phyloP scores from a whole-genome alignment of 2,113 vertebrate genomes.

The Halcyon senegalensis region DNA sequence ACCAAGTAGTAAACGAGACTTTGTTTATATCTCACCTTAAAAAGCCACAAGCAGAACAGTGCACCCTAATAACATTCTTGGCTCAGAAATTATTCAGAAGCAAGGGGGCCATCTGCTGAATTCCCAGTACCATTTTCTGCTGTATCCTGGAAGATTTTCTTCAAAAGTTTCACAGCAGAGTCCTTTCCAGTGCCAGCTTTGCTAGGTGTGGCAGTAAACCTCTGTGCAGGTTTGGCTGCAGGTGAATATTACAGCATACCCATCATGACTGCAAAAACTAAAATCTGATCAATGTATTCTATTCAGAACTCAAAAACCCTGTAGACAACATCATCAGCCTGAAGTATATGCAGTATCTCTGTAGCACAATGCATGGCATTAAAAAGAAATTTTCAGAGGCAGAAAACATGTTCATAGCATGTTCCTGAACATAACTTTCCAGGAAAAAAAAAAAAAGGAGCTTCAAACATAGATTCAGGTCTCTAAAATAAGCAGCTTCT shows the following conservation, averaged over 20 bases:
- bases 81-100: constrained; percentile 47
- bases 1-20: not conserved
- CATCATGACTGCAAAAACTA: not conserved
- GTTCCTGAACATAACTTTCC: not conserved
- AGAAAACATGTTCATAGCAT: not conserved
- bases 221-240: not conserved
- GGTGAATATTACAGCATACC: not conserved
- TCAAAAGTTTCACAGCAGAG: not conserved
- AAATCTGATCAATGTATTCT: not conserved
- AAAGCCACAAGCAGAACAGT: constrained; percentile 28
- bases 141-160: not conserved
- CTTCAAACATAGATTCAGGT: not conserved
- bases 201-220: not conserved
- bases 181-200: not conserved
- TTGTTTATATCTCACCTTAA: constrained; percentile 43
- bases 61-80: constrained; percentile 27
- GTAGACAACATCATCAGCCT: not conserved
- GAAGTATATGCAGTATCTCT: not conserved
- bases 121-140: constrained; percentile 25
- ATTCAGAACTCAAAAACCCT: not conserved
- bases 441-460: not conserved
- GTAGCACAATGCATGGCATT: not conserved
- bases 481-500: not conserved
- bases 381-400: not conserved
- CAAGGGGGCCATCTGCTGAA: constrained; percentile 70